Conservation (phyloP, 2,113 vertebrate genomes). For the Chroicocephalus ridibundus region DNA sequence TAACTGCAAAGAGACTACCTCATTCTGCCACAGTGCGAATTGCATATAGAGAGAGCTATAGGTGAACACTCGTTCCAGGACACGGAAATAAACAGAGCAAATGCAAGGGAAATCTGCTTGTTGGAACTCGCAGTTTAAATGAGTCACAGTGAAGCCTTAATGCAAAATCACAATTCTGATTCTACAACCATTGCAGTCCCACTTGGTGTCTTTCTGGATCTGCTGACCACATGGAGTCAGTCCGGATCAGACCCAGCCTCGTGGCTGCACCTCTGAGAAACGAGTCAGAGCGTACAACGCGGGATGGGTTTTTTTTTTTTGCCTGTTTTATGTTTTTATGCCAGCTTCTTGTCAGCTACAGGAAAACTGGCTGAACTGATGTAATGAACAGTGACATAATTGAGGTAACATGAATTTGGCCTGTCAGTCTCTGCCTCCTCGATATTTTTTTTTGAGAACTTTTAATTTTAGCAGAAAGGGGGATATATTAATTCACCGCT, state of each 20-base stretch:
- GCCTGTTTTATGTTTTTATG: background rate
- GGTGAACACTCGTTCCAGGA: background rate
- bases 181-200: background rate
- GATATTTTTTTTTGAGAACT: background rate
- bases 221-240: background rate
- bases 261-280: background rate
- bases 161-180: background rate
- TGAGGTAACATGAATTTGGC: slow-evolving; percentile 10
- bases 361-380: background rate
- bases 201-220: background rate
- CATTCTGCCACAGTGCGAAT: background rate
- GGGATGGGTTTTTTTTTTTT: background rate
- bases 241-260: background rate
- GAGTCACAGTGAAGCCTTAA: background rate
- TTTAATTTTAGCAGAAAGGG: background rate
- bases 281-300: background rate
- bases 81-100: background rate
- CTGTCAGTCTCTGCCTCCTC: background rate
- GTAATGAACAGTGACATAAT: slow-evolving; percentile 2
- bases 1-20: background rate
- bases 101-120: background rate
- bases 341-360: slow-evolving; percentile 9
- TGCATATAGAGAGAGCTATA: background rate
- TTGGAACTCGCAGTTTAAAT: background rate
- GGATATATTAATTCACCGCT: background rate